Evolutionary conservation across 92 coral and sea anemone genomes (phyloP), one percentile per base, ranked within the genome.

Genomic region (Blastomussa wellsi): DNA sequence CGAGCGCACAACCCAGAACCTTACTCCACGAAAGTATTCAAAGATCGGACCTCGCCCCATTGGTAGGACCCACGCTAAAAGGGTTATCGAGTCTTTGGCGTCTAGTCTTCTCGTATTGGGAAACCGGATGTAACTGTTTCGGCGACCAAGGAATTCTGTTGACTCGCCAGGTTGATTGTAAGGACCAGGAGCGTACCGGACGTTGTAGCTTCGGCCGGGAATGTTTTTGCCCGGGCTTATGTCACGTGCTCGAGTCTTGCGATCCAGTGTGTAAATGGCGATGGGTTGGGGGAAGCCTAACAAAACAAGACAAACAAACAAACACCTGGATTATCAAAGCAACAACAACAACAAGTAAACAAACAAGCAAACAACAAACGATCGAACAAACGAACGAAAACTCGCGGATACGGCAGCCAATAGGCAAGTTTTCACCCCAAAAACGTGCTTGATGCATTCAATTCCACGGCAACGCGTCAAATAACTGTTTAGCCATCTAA

Each of bases 121-220:
- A 83, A 94, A 92, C 11, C 91, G 92, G 73, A 94, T 82, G 87
- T 88, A 88, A 51, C 96, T 93, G 72, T 88, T 84, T 1, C 88
- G 87, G 31, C 88, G 78, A 41, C 98, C 98, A 24, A 76, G 53
- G 77, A 94, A 94, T 28, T 92, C 85, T 9, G 95, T 94, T 28
- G 95, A 85, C 80, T 84, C 85, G 79, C 91, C 88, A 7, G 98
- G 95, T 49, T 88, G 89, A 26, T 87, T 82, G 66, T 90, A 90
- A 24, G 98, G 90, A 74, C 98, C 98, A 5, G 95, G 92, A 28
- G 88, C 85, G 77, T 94, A 92, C 32, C 91, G 80, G n/a, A 86
- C 80, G 57, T 88, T 89, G 73, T 75, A 87, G 20, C 87, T 82
- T 44, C 76, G 84, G 24, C 98, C 98, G 1, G 90, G 89, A 12